Evolutionary conservation across 1,140 invertebrate genomes (phyloP), one percentile per base, ranked within the genome.

Genomic region (Ericerus pela): DNA sequence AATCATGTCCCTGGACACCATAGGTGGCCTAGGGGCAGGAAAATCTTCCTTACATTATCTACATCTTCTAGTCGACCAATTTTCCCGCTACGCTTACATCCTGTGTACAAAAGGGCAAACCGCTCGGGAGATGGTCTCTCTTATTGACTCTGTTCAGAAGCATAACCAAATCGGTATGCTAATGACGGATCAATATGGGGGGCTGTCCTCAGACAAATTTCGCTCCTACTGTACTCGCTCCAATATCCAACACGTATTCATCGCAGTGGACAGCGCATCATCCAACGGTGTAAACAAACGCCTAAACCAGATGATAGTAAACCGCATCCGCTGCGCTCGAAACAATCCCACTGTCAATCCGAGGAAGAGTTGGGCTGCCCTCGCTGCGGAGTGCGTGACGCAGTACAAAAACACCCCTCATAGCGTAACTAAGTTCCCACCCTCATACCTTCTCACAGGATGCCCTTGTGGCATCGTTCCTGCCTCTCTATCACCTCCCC

Each of bases 1-100:
- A 64, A 36, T 70, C 57, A 59, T 68, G 14, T 62, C 58, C 12
- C 59, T 67, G 20, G 61, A 64, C 41, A 61, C 61, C 3, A 60
- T 65, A 22, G 61, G 63, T 18, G 63, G 63, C 22, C 62, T 63
- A 52, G 61, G 61, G 31, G 30, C 20, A n/a, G 14, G n/a, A 53
- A 36, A 33, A 53, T 63, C 59, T 52, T 54, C 64, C 38, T 63
- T 62, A 60, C 60, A 53, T 56, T 65, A 63, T 43, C 28, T 63
- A 4, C 62, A 63, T 53, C 52, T 64, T 33, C 28, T 64, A 30
- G 63, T 63, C n/a, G 57, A 63, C 38, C 59, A 62, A 26, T 62
- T 55, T 31, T 57, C 57, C 20, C 53, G 59, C 57, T 61, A 59
- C 22, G 61, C 59, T 33, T 61, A n/a, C n/a, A n/a, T n/a, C n/a